These are phyloP conservation scores for Caretta caretta DNA, from an alignment of 2,113 vertebrate genomes.

Conservation along the genomic window DNA sequence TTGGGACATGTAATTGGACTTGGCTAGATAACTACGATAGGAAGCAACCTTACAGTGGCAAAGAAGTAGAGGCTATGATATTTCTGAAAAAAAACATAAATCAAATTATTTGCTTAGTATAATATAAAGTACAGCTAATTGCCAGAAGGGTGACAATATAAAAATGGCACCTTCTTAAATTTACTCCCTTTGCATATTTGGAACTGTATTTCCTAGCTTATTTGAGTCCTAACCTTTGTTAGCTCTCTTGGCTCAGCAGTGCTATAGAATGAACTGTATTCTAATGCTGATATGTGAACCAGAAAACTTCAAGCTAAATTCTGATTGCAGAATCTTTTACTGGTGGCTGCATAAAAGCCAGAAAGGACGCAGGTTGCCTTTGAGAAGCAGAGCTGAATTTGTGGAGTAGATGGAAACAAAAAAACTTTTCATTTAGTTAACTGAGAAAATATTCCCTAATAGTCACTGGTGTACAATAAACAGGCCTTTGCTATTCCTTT, in stretches of 20 bases:
- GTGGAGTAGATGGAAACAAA: neutral
- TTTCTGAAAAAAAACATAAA: neutral
- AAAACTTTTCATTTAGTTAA: neutral
- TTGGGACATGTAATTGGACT: neutral
- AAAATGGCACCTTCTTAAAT: neutral
- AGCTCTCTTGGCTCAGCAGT: neutral
- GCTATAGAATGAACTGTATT: neutral
- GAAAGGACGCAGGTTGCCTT: neutral
- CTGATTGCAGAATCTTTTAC: neutral
- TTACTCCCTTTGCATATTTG: neutral
- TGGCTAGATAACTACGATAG: neutral
- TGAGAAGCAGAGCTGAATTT: neutral
- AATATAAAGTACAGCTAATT: neutral
- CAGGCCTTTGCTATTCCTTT: neutral
- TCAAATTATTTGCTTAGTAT: neutral
- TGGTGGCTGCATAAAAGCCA: neutral
- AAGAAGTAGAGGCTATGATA: neutral
- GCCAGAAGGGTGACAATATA: neutral
- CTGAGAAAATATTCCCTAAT: neutral
- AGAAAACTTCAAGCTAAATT: neutral
- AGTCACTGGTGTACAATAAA: rapidly evolving
- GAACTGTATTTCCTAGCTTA: neutral
- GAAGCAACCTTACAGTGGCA: neutral
- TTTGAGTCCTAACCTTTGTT: neutral
- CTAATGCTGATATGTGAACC: too few relatives aligned